phyloP scores from a whole-genome alignment of 2,113 vertebrate genomes.

The Labeo rohita region DNA sequence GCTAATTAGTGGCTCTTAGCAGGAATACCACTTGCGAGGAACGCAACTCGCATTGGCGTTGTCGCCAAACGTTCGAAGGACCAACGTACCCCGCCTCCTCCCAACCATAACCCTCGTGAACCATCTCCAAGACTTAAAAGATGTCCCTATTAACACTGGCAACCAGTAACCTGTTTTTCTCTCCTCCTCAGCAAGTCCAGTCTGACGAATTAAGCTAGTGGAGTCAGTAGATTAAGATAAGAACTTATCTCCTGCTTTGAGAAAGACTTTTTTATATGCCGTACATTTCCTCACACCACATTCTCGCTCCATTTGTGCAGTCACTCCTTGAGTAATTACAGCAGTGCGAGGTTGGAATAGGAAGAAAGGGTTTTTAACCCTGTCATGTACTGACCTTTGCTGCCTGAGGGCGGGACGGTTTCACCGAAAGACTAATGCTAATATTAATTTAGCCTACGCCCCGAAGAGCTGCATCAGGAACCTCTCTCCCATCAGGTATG shows the following conservation, averaged over 20 bases:
- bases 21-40: slow-evolving; percentile 74
- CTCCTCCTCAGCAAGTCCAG: slow-evolving; percentile 75
- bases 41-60: slow-evolving; percentile 82
- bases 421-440: slow-evolving; percentile 66
- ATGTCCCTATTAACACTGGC: slow-evolving; percentile 87
- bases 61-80: slow-evolving; percentile 81
- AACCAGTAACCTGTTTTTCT: slow-evolving; percentile 87
- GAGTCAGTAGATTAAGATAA: slow-evolving; percentile 99
- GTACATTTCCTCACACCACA: slow-evolving; percentile 78
- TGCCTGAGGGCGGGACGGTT: slow-evolving; percentile 66
- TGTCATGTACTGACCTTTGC: slow-evolving; percentile 70
- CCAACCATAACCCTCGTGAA: slow-evolving; percentile 68
- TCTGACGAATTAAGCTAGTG: slow-evolving; percentile 96
- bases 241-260: slow-evolving; percentile 93
- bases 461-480: slow-evolving; percentile 48
- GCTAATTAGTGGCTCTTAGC: slow-evolving; percentile 82
- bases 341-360: slow-evolving; percentile 80
- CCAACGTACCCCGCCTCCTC: slow-evolving; percentile 71
- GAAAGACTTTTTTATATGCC: slow-evolving; percentile 95
- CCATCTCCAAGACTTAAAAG: slow-evolving; percentile 86
- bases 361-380: slow-evolving; percentile 76
- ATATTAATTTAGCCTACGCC: slow-evolving; percentile 68
- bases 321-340: slow-evolving; percentile 85
- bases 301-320: slow-evolving; percentile 55
- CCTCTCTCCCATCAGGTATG: slow-evolving; percentile 67